A percentile compares a stretch with the other conserved stretches of the same genome.
These are phyloP conservation scores for Sminthopsis crassicaudata DNA, from an alignment of 2,113 vertebrate species.

Conservation along the genomic window DNA sequence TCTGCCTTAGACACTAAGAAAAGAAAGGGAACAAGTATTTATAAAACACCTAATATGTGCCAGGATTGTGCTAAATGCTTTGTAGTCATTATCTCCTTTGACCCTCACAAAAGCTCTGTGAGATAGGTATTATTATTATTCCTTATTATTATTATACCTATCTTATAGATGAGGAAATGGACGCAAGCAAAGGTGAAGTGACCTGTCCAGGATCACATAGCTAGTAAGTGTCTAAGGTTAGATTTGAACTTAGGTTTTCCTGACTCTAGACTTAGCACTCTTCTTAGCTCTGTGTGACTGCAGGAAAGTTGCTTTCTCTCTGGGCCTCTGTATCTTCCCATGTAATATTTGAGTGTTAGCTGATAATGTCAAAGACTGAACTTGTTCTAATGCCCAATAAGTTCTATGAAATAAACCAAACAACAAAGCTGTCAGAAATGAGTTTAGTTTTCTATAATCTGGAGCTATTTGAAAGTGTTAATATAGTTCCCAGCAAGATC, in stretches of 20 bases:
- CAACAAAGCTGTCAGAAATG: accelerated
- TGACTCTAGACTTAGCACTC: no score
- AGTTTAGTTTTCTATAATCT: background rate
- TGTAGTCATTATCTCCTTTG: no score
- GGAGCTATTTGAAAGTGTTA: background rate
- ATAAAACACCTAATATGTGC: no score
- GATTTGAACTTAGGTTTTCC: no score
- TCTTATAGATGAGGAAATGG: background rate
- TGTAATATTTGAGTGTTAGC: background rate
- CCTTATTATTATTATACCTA: no score
- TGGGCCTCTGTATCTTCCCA: background rate
- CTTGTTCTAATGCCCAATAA: background rate
- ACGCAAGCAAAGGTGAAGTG: background rate
- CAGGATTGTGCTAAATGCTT: no score
- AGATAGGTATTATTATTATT: no score
- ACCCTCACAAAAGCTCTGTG: no score
- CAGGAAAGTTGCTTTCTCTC: background rate
- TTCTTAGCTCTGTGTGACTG: background rate
- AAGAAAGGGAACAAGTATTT: no score
- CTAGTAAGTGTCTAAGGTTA: background rate
- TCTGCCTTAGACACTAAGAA: no score
- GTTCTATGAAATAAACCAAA: background rate
- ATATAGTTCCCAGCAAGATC: background rate
- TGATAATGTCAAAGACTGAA: background rate
- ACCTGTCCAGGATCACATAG: background rate